Conservation (phyloP, 2,888 invertebrate genomes). For the Acronicta psi region DNA sequence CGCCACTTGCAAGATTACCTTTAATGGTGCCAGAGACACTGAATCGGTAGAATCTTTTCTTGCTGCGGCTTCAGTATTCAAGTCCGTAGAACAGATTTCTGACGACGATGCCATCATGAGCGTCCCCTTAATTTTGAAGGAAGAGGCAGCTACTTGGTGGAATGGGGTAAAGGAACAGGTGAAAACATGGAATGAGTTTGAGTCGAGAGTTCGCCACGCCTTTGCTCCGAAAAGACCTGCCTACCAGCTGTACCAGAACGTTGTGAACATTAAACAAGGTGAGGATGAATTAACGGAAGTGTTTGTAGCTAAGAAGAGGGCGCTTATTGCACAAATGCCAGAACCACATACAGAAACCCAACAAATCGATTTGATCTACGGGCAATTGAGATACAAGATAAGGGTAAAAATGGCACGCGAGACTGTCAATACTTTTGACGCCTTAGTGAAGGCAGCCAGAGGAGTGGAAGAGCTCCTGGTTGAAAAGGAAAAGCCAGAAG, state of each 20-base stretch:
- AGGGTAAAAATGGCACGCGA: no score
- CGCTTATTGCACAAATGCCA: slow-evolving; percentile 17
- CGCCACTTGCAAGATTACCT: slow-evolving; percentile 6
- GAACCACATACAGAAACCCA: not conserved
- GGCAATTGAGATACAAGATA: no score
- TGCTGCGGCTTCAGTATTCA: slow-evolving; percentile 12
- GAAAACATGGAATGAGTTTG: slow-evolving; percentile 9
- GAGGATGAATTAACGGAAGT: not conserved
- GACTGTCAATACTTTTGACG: no score
- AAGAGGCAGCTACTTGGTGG: slow-evolving; percentile 12
- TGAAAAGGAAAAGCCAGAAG: no score
- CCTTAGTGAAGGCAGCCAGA: no score
- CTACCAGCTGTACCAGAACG: slow-evolving; percentile 8
- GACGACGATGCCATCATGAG: slow-evolving; percentile 6
- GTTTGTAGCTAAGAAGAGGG: not conserved
- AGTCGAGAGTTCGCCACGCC: not conserved
- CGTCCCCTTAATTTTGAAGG: slow-evolving; percentile 14
- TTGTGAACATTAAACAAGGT: slow-evolving; percentile 9
- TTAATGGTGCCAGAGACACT: slow-evolving; percentile 7
- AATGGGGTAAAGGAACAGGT: slow-evolving; percentile 8
- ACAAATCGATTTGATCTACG: no score
- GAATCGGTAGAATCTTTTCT: slow-evolving; percentile 17
- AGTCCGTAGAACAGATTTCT: slow-evolving; percentile 10
- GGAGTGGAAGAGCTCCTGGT: no score
- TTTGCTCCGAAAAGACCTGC: slow-evolving; percentile 12